These are phyloP conservation scores for Drosophila busckii DNA, from an alignment of 1,140 invertebrate species.

Conservation along the genomic window DNA sequence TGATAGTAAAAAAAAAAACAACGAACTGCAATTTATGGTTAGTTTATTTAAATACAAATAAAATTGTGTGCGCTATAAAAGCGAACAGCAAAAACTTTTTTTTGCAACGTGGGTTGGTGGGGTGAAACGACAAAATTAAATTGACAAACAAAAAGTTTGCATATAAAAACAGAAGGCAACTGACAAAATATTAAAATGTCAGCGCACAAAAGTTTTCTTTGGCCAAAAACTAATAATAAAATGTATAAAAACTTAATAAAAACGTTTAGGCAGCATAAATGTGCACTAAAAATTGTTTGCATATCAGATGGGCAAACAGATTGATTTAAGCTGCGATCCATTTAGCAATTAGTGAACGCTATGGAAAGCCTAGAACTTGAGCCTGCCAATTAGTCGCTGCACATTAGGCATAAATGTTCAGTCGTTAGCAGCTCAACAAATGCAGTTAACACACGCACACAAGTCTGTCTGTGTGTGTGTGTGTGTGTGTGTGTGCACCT, in stretches of 20 bases:
- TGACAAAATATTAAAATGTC: not conserved
- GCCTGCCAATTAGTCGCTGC: conserved; percentile 36
- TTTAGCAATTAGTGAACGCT: conserved; percentile 46
- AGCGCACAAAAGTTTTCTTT: conserved; percentile 5
- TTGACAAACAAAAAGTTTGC: conserved; percentile 44
- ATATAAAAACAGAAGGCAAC: conserved; percentile 27
- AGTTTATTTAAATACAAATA: too few species aligned
- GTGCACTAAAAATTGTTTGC: too few species aligned
- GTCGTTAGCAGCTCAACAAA: conserved; percentile 36
- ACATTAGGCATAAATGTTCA: conserved; percentile 49
- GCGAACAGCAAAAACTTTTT: conserved; percentile 8
- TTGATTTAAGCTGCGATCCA: conserved; percentile 30
- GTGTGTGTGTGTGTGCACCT: conserved; percentile 18
- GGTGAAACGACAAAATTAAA: conserved; percentile 27
- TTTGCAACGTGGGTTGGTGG: not conserved
- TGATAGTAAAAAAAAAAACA: too few species aligned
- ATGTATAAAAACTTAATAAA: not conserved
- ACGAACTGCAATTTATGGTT: too few species aligned
- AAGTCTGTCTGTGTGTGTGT: not conserved
- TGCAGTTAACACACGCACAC: conserved; percentile 22
- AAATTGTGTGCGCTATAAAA: too few species aligned
- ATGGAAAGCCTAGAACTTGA: conserved; percentile 11
- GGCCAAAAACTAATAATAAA: not conserved
- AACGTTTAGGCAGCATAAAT: too few species aligned
- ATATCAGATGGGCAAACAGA: conserved; percentile 22